These are phyloP conservation scores for Synanthedon andrenaeformis DNA, from an alignment of 2,888 invertebrate genomes.

Conservation along the genomic window DNA sequence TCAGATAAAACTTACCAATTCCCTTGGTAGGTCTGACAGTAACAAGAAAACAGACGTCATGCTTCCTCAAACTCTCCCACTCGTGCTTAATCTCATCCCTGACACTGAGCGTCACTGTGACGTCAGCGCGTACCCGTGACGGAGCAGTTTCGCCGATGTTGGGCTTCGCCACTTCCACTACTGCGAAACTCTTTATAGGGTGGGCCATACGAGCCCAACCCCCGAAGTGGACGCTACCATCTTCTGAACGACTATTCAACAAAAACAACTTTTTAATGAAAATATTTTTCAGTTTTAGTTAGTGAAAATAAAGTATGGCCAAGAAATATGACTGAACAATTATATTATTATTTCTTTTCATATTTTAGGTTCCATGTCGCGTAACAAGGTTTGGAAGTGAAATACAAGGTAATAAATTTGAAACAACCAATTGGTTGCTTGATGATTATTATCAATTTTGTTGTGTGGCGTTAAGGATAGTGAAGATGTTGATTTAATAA, in stretches of 20 bases:
- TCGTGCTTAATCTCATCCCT: constrained; percentile 92
- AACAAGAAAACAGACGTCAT: constrained; percentile 97
- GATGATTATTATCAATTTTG: too few relatives aligned
- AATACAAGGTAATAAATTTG: too few relatives aligned
- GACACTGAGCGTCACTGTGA: constrained; percentile 92
- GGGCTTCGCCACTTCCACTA: constrained; percentile 94
- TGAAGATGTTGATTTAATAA: too few relatives aligned
- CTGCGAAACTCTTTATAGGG: constrained; percentile 90
- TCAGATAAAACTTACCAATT: constrained; percentile 72
- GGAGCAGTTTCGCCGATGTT: constrained; percentile 95
- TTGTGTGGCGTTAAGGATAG: too few relatives aligned
- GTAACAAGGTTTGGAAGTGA: too few relatives aligned
- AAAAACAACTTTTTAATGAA: not conserved
- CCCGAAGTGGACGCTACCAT: constrained; percentile 88
- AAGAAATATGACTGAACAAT: not conserved
- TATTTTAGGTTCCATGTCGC: too few relatives aligned
- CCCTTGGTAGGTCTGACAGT: constrained; percentile 88
- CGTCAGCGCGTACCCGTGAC: constrained; percentile 94
- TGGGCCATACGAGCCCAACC: constrained; percentile 99
- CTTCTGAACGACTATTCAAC: constrained; percentile 81
- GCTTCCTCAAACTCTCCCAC: constrained; percentile 96
- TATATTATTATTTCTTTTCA: too few relatives aligned
- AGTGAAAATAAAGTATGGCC: not conserved
- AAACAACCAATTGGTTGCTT: too few relatives aligned
- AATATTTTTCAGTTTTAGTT: not conserved